Conservation (phyloP, 2,113 vertebrate genomes). For the western clawed frog (Xenopus tropicalis) region DNA sequence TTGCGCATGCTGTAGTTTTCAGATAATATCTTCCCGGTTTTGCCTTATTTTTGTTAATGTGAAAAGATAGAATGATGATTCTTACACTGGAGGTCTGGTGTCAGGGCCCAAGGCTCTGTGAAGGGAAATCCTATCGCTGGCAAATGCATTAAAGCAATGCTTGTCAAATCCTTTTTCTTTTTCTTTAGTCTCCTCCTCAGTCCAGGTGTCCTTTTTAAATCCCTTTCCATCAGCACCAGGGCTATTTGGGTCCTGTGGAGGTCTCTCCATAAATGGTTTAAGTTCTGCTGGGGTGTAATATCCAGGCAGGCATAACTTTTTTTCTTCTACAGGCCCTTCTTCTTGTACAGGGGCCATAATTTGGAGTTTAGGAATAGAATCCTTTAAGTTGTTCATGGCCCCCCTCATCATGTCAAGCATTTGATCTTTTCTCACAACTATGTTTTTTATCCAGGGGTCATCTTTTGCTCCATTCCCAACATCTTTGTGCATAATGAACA, state of each 20-base stretch:
- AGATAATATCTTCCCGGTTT: too few relatives aligned
- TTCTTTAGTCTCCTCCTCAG: conserved; percentile 74
- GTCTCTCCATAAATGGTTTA: conserved; percentile 77
- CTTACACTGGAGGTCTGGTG: conserved; percentile 90
- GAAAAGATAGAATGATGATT: neutral
- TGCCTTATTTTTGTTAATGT: too few relatives aligned
- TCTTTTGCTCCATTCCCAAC: conserved; percentile 52
- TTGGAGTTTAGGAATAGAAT: conserved; percentile 77
- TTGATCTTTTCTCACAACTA: conserved; percentile 73
- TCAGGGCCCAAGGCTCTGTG: conserved; percentile 88
- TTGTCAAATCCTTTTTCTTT: conserved; percentile 83
- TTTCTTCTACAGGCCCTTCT: conserved; percentile 29
- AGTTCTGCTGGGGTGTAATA: conserved; percentile 79
- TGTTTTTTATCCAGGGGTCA: conserved; percentile 83
- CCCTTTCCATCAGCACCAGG: conserved; percentile 74
- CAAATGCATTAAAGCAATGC: conserved; percentile 95
- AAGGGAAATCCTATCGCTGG: conserved; percentile 90
- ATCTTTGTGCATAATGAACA: conserved; percentile 84
- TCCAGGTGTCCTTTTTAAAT: conserved; percentile 73
- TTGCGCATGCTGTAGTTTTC: too few relatives aligned
- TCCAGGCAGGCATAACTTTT: conserved; percentile 70
- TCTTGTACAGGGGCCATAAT: conserved; percentile 74
- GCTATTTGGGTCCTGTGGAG: conserved; percentile 70
- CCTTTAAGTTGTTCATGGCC: conserved; percentile 80
- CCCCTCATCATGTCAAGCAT: conserved; percentile 81